Evolutionary conservation across 2,797 vertebrate genomes (phyloP).

Genomic region (Denticeps clupeoides): DNA sequence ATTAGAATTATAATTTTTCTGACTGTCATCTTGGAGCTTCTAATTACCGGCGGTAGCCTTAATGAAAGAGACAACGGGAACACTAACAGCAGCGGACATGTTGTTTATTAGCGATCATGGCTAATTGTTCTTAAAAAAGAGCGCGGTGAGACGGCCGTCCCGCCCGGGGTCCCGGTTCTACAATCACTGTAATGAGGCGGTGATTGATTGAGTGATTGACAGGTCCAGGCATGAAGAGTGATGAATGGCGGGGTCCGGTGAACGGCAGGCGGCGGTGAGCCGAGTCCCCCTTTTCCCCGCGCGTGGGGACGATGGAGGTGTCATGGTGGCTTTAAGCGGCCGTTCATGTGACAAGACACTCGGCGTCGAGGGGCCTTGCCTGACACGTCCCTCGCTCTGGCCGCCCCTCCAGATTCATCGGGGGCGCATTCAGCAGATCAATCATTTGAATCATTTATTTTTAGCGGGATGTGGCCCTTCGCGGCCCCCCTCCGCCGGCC

Average conservation of each 20-base stretch:
- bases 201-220: conserved; percentile 63
- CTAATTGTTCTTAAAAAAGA: conserved; percentile 1
- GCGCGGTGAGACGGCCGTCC: not conserved
- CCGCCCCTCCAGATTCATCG: conserved; percentile 46
- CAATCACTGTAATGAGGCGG: conserved; percentile 57
- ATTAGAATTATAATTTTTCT: too few relatives aligned
- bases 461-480: conserved; percentile 61
- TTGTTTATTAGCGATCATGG: not conserved
- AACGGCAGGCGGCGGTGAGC: conserved; percentile 31
- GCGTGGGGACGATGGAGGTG: not conserved
- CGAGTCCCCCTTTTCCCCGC: conserved; percentile 21
- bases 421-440: conserved; percentile 58
- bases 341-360: conserved; percentile 59
- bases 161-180: conserved; percentile 44
- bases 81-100: not conserved
- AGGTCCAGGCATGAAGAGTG: conserved; percentile 44
- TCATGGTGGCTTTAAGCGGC: conserved; percentile 45
- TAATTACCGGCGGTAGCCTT: too few relatives aligned
- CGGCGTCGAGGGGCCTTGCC: conserved; percentile 59
- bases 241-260: conserved; percentile 39
- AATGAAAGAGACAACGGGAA: not conserved
- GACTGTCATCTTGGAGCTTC: too few relatives aligned
- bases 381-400: conserved; percentile 20
- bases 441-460: conserved; percentile 71
- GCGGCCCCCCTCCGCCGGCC: conserved; percentile 21